Conservation (phyloP, 37 sponge, comb jelly and placozoan genomes). For the Sycon ciliatum region DNA sequence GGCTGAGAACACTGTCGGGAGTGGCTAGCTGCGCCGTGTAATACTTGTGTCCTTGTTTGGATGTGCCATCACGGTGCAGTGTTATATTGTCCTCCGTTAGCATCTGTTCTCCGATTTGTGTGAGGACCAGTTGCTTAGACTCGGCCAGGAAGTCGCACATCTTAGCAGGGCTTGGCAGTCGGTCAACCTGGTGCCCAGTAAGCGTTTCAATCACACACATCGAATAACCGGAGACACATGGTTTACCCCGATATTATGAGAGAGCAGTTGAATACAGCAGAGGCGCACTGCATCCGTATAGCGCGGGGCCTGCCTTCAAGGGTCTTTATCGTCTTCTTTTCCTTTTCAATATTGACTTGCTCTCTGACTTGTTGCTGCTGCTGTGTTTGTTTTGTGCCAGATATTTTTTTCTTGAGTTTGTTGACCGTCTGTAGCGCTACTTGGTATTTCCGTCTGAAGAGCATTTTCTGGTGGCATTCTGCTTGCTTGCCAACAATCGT, state of each 20-base stretch:
- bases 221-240: background rate
- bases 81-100: background rate
- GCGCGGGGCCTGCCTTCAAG: no score
- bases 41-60: slow-evolving; percentile 25
- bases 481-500: no score
- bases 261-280: slow-evolving; percentile 5
- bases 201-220: slow-evolving; percentile 15
- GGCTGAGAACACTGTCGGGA: background rate
- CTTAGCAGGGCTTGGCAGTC: slow-evolving; percentile 5
- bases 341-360: no score
- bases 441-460: no score
- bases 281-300: background rate
- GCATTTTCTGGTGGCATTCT: no score
- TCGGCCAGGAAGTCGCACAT: background rate
- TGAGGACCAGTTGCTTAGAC: background rate
- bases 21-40: background rate
- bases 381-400: no score
- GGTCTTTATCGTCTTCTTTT: no score
- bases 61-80: slow-evolving; percentile 26
- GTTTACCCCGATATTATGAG: background rate
- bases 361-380: no score
- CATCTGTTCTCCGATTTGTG: slow-evolving; percentile 14
- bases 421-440: no score
- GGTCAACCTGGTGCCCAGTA: background rate
- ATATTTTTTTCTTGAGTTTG: no score